Evolutionary conservation across 1,140 invertebrate genomes (phyloP).

Genomic region (Drosophila ogumai): DNA sequence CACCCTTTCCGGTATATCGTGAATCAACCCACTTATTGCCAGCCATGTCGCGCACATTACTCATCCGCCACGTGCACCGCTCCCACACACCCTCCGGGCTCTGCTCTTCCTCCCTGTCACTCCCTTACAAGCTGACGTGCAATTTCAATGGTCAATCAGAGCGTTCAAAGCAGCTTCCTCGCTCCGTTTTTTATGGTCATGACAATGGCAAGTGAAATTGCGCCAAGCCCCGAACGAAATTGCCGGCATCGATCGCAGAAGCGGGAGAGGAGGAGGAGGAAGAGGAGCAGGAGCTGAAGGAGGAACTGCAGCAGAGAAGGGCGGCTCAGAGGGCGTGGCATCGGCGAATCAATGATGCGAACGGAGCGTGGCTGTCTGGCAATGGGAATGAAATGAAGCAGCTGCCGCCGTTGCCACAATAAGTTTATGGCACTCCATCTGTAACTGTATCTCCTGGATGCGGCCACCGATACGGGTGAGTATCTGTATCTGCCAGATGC

Average conservation of each 20-base stretch:
- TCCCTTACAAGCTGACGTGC: slow-evolving; percentile 59
- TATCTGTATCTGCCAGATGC: slow-evolving; percentile 51
- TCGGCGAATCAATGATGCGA: slow-evolving; percentile 67
- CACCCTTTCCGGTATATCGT: slow-evolving; percentile 8
- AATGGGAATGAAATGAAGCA: slow-evolving; percentile 70
- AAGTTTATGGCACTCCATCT: slow-evolving; percentile 63
- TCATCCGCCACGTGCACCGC: slow-evolving; percentile 68
- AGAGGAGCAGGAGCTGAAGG: neutral
- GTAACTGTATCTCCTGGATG: slow-evolving; percentile 48
- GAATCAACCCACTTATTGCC: slow-evolving; percentile 50
- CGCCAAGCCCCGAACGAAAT: slow-evolving; percentile 62
- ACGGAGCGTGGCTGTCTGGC: slow-evolving; percentile 27
- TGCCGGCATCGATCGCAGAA: slow-evolving; percentile 50
- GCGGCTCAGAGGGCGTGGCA: slow-evolving; percentile 30
- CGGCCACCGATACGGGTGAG: slow-evolving; percentile 6
- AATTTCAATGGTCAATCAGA: slow-evolving; percentile 82
- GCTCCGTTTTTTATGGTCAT: slow-evolving; percentile 51
- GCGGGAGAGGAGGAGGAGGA: neutral
- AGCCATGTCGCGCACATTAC: slow-evolving; percentile 66
- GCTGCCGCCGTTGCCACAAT: slow-evolving; percentile 56
- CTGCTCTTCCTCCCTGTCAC: slow-evolving; percentile 2
- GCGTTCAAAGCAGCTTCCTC: slow-evolving; percentile 53
- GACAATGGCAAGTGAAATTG: slow-evolving; percentile 74
- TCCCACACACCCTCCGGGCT: slow-evolving; percentile 1
- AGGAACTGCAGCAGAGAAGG: neutral